These are phyloP conservation scores for Corapipo altera DNA, from an alignment of 2,113 vertebrate species.

Conservation along the genomic window DNA sequence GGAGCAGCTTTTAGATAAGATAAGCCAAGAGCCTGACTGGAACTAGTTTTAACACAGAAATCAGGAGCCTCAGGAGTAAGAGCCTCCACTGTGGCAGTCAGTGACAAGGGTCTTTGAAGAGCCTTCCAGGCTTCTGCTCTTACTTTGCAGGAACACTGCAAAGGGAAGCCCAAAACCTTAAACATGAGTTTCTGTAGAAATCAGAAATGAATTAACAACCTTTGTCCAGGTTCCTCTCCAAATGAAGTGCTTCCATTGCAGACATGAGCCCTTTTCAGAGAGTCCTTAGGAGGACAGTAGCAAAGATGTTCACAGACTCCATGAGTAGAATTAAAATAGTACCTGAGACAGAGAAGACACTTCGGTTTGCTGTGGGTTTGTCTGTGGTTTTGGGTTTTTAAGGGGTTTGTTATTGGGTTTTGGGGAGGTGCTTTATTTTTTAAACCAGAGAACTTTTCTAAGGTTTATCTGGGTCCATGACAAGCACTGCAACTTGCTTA, in stretches of 20 bases:
- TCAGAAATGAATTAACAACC: not conserved
- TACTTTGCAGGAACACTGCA: not conserved
- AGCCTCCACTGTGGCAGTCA: not conserved
- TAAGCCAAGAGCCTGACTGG: not conserved
- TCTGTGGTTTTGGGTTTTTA: not conserved
- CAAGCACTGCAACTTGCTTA: not conserved
- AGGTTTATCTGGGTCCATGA: not conserved
- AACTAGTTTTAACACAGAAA: not conserved
- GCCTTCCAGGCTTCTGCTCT: not conserved
- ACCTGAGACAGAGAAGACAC: not conserved
- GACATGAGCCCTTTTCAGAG: not conserved
- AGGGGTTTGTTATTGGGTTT: not conserved
- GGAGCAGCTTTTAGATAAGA: not conserved
- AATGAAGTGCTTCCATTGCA: not conserved
- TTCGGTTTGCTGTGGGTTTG: not conserved
- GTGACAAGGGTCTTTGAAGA: not conserved
- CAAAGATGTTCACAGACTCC: not conserved
- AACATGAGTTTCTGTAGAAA: not conserved
- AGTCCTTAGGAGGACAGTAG: not conserved
- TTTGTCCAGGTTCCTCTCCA: not conserved
- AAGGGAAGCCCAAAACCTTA: not conserved
- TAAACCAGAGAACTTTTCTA: not conserved
- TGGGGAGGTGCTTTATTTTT: not conserved
- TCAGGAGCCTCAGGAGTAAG: not conserved
- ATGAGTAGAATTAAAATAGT: not conserved